Evolutionary conservation across 2,888 invertebrate species (phyloP).

Genomic region (Acrobeloides nanus): DNA sequence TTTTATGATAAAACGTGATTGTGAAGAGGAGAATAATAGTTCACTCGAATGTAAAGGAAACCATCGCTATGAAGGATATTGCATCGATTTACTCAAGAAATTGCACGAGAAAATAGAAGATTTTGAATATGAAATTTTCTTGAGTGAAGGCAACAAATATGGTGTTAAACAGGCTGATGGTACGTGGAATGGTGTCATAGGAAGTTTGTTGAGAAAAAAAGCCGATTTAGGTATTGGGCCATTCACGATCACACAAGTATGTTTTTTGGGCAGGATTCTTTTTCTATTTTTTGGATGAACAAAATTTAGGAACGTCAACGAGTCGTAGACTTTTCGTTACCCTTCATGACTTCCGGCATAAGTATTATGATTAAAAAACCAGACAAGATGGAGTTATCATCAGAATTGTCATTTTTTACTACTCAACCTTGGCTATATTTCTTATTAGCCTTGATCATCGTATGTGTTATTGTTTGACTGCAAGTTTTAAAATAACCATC

Average conservation of each 20-base stretch:
- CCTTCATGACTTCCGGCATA: slow-evolving; percentile 89
- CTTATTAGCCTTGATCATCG: no score
- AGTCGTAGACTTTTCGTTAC: slow-evolving; percentile 92
- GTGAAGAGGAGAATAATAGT: slow-evolving; percentile 23
- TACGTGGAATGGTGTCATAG: no score
- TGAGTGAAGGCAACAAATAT: slow-evolving; percentile 52
- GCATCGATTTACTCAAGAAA: slow-evolving; percentile 54
- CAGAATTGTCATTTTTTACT: no score
- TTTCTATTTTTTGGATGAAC: neutral
- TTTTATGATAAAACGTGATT: slow-evolving; percentile 69
- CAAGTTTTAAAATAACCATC: no score
- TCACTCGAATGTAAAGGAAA: slow-evolving; percentile 32
- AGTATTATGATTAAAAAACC: slow-evolving; percentile 89
- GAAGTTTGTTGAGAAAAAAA: slow-evolving; percentile 83
- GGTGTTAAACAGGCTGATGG: slow-evolving; percentile 48
- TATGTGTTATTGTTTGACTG: no score
- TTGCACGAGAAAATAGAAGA: slow-evolving; percentile 53
- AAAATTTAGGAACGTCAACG: no score
- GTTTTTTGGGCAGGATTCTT: no score
- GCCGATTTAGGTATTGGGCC: no score
- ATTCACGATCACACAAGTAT: no score
- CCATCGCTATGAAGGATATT: slow-evolving; percentile 54
- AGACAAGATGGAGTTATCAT: no score
- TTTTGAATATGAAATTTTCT: slow-evolving; percentile 53
- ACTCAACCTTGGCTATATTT: no score